Evolutionary conservation across 2,888 invertebrate genomes (phyloP), one percentile per base, ranked within the genome.

Genomic region (Nomada flava): DNA sequence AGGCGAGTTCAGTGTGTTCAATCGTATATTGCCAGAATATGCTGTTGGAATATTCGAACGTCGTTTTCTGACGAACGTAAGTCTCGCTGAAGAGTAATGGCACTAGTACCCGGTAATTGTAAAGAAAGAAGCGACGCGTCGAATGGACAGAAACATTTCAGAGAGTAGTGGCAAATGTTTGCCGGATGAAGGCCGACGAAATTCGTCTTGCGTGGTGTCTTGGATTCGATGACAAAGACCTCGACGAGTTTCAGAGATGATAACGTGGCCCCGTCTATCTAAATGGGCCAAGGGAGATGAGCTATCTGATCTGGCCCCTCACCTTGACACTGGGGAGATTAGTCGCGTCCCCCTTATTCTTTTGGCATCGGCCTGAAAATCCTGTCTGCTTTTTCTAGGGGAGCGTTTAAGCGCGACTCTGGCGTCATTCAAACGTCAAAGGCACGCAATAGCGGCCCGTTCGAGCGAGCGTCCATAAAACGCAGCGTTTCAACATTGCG

Each of bases 301-400:
- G 67, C 76, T 91, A 89, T 90, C 91, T 73, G 88, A 89, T 88
- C 83, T 88, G 85, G 76, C 82, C 83, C 83, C 75, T 68, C 84
- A 80, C 85, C 86, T 90, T 82, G 86, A 89, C 87, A 87, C 86
- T 74, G 82, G 53, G 87, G 60, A 89, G 89, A 90, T 90, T 90
- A 90, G 85, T 62, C 80, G 70, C 10, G 60, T 50, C 69, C 77
- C 85, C 78, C 74, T 78, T 69, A 50, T 81, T 73, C 70, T 64
- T 71, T 80, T 71, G 50, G 75, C 80, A 84, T 75, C 83, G 65
- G 72, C 69, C 79, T 59, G 76, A 84, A 89, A 85, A 80, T 73
- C 69, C 65, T 26, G 63, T 15, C 57, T 47, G 52, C 57, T 71
- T 23, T 64, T 36, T 77, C 72, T n/a, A 44, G 52, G 77, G 73